phyloP scores from a whole-genome alignment of 2,113 vertebrate genomes.

The Actinemys pallida region DNA sequence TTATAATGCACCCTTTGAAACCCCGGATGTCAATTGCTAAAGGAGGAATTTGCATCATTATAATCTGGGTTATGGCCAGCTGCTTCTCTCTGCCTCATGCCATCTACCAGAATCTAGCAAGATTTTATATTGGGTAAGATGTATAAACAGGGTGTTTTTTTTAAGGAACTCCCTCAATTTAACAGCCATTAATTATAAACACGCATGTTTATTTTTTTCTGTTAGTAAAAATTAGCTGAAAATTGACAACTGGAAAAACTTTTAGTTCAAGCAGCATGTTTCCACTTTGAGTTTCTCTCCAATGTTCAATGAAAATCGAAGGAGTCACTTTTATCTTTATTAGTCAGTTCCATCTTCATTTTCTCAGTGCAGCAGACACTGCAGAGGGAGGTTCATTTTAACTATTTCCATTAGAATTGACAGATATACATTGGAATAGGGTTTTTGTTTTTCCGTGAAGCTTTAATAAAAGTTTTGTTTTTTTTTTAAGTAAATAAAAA shows the following conservation, averaged over 20 bases:
- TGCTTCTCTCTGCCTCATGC: constrained; percentile 86
- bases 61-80: constrained; percentile 85
- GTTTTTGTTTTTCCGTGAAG: neutral
- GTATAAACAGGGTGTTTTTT: neutral
- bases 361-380: neutral
- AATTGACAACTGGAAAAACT: neutral
- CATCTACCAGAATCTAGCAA: constrained; percentile 83
- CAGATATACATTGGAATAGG: neutral
- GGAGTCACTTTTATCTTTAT: neutral
- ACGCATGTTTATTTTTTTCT: neutral
- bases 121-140: constrained; percentile 81
- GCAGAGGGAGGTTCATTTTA: accelerated
- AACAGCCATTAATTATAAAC: neutral
- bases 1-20: constrained; percentile 84
- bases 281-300: neutral
- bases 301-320: neutral
- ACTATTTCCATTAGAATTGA: neutral
- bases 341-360: neutral
- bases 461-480: neutral
- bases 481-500: neutral
- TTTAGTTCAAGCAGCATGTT: accelerated
- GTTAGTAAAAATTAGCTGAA: neutral
- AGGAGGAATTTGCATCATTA: constrained; percentile 79
- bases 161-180: accelerated
- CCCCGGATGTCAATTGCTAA: constrained; percentile 80